Conservation (phyloP, 2,113 vertebrate genomes). For the Thermophis baileyi region DNA sequence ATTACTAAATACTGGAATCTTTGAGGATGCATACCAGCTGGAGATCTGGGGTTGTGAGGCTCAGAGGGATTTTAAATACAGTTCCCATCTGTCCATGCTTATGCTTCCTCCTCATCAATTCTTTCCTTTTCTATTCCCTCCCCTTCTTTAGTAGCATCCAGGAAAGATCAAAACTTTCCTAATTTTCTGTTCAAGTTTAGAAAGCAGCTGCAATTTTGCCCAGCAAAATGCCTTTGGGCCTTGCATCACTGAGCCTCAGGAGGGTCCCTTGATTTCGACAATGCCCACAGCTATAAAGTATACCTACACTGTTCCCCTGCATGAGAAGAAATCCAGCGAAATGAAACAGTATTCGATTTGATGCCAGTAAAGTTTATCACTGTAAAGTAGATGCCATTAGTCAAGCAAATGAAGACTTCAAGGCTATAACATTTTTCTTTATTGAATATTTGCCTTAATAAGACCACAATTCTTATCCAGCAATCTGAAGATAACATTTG, state of each 20-base stretch:
- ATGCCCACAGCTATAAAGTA: neutral
- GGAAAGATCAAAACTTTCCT: neutral
- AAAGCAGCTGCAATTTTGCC: neutral
- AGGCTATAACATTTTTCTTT: neutral
- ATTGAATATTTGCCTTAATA: neutral
- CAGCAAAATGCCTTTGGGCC: neutral
- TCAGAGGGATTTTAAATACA: neutral
- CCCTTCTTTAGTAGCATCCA: neutral
- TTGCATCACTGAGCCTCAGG: neutral
- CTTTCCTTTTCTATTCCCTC: neutral
- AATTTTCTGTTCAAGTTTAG: neutral
- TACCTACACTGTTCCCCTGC: neutral
- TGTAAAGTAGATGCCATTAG: constrained; percentile 34
- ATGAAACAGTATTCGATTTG: constrained; percentile 4
- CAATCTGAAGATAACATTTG: neutral
- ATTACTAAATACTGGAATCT: neutral
- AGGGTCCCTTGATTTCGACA: neutral
- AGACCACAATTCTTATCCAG: neutral
- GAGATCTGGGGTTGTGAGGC: neutral
- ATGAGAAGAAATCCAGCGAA: constrained; percentile 2
- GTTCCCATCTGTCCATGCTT: neutral
- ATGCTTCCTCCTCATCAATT: neutral
- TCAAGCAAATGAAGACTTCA: constrained; percentile 29
- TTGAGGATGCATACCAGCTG: neutral
- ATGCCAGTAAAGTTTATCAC: constrained; percentile 39